Base-by-base conservation (phyloP, 2,113 vertebrate genomes). In the Dasypus novemcinctus region DNA sequence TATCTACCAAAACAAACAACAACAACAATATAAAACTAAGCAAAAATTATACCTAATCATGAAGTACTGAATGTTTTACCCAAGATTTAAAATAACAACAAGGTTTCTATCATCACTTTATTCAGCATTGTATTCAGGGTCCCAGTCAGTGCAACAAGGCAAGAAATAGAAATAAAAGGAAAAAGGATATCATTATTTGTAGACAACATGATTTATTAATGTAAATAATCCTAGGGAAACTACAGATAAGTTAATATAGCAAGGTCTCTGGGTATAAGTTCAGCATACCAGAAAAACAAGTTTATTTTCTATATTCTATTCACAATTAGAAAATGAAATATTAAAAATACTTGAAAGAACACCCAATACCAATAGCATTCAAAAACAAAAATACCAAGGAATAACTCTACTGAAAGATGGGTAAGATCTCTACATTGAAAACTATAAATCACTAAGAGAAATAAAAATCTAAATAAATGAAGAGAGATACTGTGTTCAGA, bases 371-470 rank as follows among this genome's bases (percentile, higher is more conserved):
- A 87, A 38, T n/a, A 87, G 3, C 59, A 82, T 49, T 87, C 46
- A 68, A 87, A 82, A 92, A 36, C 68, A 75, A 46, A 75, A 81
- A 87, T 82, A 59, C 20, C 83, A 92, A 92, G 33, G 43, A 92
- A 66, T 66, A 82, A 82, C 78, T 87, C 33, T 49, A 92, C 75
- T 68, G 49, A 82, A 91, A 75, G 33, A 75, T 0, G 61, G 46
- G 57, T 27, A 91, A 63, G 36, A 46, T 14, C 14, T 92, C 10
- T 8, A 57, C 5, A 71, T 2, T 72, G 54, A 92, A 92, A 92
- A 92, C 33, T 59, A 91, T 25, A 87, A 92, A 95, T 80, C 57
- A 49, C 5, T 87, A 49, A 87, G 36, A 59, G 31, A 95, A 68
- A 75, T 87, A 81, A 91, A 87, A 59, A 87, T 82, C 49, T 87